Evolutionary conservation across 1,140 invertebrate genomes (phyloP).

Genomic region (Bombyx mandarina): DNA sequence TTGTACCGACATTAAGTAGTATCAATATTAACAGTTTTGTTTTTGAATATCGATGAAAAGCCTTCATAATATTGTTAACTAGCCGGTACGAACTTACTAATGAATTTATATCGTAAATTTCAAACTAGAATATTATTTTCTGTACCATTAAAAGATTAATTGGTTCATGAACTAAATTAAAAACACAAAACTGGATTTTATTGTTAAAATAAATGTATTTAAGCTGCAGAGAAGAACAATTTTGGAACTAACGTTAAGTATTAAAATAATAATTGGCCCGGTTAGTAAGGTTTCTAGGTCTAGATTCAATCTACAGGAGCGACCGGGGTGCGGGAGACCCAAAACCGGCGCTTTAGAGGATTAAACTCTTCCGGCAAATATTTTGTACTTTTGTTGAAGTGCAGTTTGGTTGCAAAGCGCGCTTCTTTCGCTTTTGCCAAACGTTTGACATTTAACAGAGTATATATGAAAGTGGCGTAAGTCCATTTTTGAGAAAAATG

Average conservation of each 20-base stretch:
- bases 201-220: not conserved
- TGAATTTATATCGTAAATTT: too few relatives aligned
- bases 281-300: not conserved
- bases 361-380: slow-evolving; percentile 6
- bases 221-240: not conserved
- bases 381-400: slow-evolving; percentile 2
- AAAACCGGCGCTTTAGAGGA: slow-evolving; percentile 6
- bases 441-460: not conserved
- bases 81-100: too few relatives aligned
- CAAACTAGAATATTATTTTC: too few relatives aligned
- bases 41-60: too few relatives aligned
- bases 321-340: not conserved
- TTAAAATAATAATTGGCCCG: not conserved
- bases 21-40: too few relatives aligned
- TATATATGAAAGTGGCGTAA: too few relatives aligned
- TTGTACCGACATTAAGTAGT: not conserved
- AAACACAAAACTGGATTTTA: not conserved
- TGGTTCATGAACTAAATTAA: not conserved
- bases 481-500: too few relatives aligned
- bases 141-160: too few relatives aligned
- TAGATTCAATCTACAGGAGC: slow-evolving; percentile 2
- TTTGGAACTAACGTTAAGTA: too few relatives aligned
- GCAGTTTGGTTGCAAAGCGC: not conserved
- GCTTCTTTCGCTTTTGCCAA: too few relatives aligned
- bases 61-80: too few relatives aligned